Evolutionary conservation across 2,797 vertebrate genomes (phyloP), one percentile per base, ranked within the genome.

Genomic region (Aplochiton taeniatus): DNA sequence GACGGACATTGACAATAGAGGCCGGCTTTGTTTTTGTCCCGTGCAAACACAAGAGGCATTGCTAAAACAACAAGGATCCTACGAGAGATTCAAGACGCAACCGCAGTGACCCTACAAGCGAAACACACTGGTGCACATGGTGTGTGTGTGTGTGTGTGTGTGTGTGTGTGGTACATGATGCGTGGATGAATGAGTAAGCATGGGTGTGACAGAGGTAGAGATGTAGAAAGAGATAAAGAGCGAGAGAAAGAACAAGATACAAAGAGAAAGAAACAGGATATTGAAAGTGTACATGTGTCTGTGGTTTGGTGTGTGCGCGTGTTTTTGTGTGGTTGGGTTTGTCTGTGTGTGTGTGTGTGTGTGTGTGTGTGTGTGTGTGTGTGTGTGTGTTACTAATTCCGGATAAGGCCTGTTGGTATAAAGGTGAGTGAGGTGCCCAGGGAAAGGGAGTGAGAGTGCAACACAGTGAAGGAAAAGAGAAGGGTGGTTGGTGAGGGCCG

Each of bases 41-140:
- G 60, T 18, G 61, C 65, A 70, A 70, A 83, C 19, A 80, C 20
- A 61, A 63, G 56, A 81, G 74, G 76, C 13, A 0, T 44, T 49
- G 75, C 68, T 78, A 80, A 86, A 77, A 88, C 79, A 88, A 83
- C 77, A 73, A 76, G 53, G 55, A 65, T 57, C 78, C 75, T 77
- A 74, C 55, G 55, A 70, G 63, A 31, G 75, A 18, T 85, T 50
- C 78, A 58, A 72, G 41, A 68, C 53, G 76, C 57, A 69, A 72
- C 11, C 45, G 65, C 56, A 8, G 85, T 81, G 84, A 76, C 54
- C 70, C 58, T 74, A 66, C 13, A 74, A 63, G 17, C 53, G 43
- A 63, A 70, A 80, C 74, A 83, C 72, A 82, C 59, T 70, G 62
- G 84, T 85, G 87, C 77, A 68, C 68, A 74, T 69, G 63, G 69